A percentile compares a stretch with the other conserved stretches of the same genome.
These are phyloP conservation scores for Dicyrtomina minuta DNA, from an alignment of 2,888 invertebrate species.

Conservation along the genomic window DNA sequence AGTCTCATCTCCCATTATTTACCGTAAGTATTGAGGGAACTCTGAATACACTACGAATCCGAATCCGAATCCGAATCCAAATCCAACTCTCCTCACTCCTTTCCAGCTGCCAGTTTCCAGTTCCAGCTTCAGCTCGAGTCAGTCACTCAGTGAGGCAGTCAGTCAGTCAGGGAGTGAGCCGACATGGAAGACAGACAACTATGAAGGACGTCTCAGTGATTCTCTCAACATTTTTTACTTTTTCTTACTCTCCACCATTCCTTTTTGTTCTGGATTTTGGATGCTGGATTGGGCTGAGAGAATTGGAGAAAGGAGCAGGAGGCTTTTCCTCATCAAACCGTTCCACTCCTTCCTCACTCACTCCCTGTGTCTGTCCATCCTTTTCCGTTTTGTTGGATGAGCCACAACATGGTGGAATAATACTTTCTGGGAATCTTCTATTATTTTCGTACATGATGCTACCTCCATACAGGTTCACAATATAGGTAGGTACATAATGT, in stretches of 20 bases:
- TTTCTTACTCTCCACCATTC: slow-evolving; percentile 24
- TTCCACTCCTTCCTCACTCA: slow-evolving; percentile 1
- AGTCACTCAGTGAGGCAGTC: background rate
- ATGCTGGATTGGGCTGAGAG: too few species aligned
- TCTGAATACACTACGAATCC: too few species aligned
- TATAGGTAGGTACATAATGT: too few species aligned
- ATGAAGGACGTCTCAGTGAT: background rate
- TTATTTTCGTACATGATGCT: too few species aligned
- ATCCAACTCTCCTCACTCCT: background rate
- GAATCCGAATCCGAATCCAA: slow-evolving; percentile 4
- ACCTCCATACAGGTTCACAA: too few species aligned
- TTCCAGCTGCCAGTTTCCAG: background rate
- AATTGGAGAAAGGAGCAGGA: slow-evolving; percentile 9
- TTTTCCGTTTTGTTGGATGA: background rate
- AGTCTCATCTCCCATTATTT: slow-evolving; percentile 25
- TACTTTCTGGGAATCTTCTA: too few species aligned
- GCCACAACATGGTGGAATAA: background rate
- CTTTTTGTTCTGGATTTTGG: background rate
- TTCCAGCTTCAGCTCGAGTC: too few species aligned
- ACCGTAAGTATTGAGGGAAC: slow-evolving; percentile 4
- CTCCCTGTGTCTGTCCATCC: background rate
- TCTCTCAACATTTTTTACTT: slow-evolving; percentile 19
- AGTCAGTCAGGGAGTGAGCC: background rate
- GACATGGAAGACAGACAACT: background rate
- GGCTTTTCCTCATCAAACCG: slow-evolving; percentile 8